These are phyloP conservation scores for Spialia ferax DNA, from an alignment of 2,888 invertebrate genomes.

Conservation along the genomic window DNA sequence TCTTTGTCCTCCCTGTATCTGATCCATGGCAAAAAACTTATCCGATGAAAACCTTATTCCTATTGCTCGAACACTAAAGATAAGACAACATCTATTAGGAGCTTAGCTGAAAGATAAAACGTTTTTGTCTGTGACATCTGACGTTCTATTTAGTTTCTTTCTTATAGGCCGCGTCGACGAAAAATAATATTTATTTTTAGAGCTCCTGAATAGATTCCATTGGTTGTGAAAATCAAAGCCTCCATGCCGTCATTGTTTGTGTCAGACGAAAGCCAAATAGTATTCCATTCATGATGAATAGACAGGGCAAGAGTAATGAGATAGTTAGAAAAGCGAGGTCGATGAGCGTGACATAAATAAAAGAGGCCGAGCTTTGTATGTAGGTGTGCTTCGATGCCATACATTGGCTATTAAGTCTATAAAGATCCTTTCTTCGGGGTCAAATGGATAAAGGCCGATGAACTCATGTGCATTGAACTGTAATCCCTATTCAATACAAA, in stretches of 20 bases:
- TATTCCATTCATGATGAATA: slow-evolving; percentile 34
- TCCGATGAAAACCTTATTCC: slow-evolving; percentile 55
- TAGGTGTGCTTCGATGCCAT: slow-evolving; percentile 57
- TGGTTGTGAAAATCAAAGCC: slow-evolving; percentile 32
- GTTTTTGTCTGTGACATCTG: slow-evolving; percentile 61
- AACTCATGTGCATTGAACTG: slow-evolving; percentile 74
- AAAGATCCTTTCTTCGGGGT: slow-evolving; percentile 75
- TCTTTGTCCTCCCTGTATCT: neutral
- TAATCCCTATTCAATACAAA: slow-evolving; percentile 44
- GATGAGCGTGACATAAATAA: slow-evolving; percentile 76
- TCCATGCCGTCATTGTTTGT: slow-evolving; percentile 28
- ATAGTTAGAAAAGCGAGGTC: slow-evolving; percentile 43
- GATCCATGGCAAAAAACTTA: slow-evolving; percentile 52
- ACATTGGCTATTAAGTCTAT: slow-evolving; percentile 71
- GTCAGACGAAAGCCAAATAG: slow-evolving; percentile 30
- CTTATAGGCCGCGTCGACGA: slow-evolving; percentile 14
- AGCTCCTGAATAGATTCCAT: slow-evolving; percentile 32
- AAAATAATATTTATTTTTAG: slow-evolving; percentile 34
- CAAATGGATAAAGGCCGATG: slow-evolving; percentile 71
- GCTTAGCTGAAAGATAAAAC: slow-evolving; percentile 62
- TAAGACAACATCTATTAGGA: slow-evolving; percentile 59
- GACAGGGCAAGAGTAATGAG: slow-evolving; percentile 33
- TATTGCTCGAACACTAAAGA: slow-evolving; percentile 27
- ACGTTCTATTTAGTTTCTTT: slow-evolving; percentile 45
- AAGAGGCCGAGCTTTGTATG: slow-evolving; percentile 63